Conservation (phyloP, 2,888 invertebrate species). For the Psylliodes chrysocephalus region DNA sequence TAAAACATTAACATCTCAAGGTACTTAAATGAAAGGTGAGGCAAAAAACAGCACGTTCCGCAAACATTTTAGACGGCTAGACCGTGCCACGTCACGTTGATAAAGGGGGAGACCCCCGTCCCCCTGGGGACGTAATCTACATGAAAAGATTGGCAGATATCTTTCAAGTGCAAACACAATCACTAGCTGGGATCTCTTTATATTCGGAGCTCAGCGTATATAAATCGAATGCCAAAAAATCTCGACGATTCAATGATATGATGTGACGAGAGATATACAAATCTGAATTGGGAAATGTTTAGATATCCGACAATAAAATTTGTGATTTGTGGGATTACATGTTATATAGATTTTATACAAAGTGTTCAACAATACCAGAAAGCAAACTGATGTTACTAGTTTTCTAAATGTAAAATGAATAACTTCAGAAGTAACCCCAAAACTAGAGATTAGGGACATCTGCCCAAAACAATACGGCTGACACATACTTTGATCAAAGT, state of each 20-base stretch:
- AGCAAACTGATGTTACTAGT: no score
- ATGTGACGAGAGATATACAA: constrained; percentile 25
- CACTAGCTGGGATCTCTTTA: constrained; percentile 38
- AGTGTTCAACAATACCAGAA: no score
- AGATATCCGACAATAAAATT: constrained; percentile 6
- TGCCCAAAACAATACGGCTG: no score
- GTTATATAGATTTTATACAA: no score
- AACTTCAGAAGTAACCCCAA: no score
- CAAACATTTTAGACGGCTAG: constrained; percentile 12
- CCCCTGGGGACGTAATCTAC: constrained; percentile 45
- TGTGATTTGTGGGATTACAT: neutral
- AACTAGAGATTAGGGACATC: no score
- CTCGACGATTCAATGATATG: constrained; percentile 17
- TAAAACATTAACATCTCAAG: neutral
- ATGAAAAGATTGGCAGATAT: constrained; percentile 59
- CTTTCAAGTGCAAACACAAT: constrained; percentile 61
- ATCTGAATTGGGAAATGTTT: constrained; percentile 13
- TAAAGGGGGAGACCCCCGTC: constrained; percentile 5
- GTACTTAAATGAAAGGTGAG: neutral
- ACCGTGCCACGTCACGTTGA: neutral
- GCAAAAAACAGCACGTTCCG: constrained; percentile 7
- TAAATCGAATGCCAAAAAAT: constrained; percentile 29
- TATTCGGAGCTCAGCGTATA: constrained; percentile 22
- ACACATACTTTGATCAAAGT: no score
- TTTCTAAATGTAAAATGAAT: no score